Evolutionary conservation across 1,140 invertebrate species (phyloP).

Genomic region (Conus ventricosus): DNA sequence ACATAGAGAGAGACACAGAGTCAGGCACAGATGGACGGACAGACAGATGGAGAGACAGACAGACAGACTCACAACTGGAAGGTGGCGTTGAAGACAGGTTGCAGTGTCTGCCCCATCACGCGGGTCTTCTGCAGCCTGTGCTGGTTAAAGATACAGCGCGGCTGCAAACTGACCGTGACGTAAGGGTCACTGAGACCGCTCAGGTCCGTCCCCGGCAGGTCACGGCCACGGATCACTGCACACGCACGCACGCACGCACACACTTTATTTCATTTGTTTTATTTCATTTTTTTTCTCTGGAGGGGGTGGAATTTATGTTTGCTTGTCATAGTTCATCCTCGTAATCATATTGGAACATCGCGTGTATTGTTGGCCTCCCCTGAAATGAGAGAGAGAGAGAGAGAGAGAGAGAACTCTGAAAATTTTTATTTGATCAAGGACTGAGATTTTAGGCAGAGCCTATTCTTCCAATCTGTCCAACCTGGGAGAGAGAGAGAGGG

Average conservation of each 20-base stretch:
- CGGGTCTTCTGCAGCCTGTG: slow-evolving; percentile 89
- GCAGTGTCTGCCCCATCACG: slow-evolving; percentile 92
- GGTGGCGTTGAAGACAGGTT: slow-evolving; percentile 95
- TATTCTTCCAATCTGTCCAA: no score
- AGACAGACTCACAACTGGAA: slow-evolving; percentile 89
- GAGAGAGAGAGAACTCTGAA: no score
- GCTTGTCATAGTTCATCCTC: not conserved
- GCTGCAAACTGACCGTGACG: slow-evolving; percentile 91
- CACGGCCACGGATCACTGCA: slow-evolving; percentile 86
- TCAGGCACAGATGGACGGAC: not conserved
- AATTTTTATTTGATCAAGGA: no score
- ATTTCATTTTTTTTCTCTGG: not conserved
- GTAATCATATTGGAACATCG: no score
- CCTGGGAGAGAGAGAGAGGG: no score
- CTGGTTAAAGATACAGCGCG: slow-evolving; percentile 86
- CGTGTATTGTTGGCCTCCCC: no score
- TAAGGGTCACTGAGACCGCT: slow-evolving; percentile 89
- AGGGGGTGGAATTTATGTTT: no score
- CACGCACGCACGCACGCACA: slow-evolving; percentile 19
- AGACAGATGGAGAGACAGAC: not conserved
- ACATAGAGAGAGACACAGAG: slow-evolving; percentile 44
- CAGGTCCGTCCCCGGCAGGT: slow-evolving; percentile 78
- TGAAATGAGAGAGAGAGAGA: no score
- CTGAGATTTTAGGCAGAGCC: no score
- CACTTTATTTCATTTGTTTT: not conserved